Conservation (phyloP, 2,113 vertebrate genomes). For the Nyctibius bracteatus region DNA sequence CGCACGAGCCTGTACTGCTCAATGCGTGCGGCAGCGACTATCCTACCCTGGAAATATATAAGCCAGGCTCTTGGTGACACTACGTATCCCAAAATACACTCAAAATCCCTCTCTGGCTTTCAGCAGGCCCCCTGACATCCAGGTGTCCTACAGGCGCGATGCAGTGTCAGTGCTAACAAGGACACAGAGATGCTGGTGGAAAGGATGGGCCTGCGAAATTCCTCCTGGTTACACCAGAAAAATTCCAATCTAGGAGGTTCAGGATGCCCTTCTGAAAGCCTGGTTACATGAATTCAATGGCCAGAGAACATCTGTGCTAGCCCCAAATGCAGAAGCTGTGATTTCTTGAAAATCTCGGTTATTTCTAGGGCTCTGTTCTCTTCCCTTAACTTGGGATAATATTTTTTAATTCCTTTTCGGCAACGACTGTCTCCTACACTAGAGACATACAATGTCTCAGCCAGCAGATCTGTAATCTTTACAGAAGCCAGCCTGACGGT, state of each 20-base stretch:
- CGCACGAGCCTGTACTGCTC: background rate
- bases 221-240: background rate
- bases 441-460: background rate
- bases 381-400: background rate
- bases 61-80: background rate
- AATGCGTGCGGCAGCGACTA: rapidly evolving
- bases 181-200: background rate
- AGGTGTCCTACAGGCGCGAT: background rate
- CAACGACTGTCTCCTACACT: background rate
- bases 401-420: background rate
- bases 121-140: background rate
- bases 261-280: background rate
- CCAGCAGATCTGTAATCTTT: background rate
- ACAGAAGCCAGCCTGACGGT: background rate
- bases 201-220: background rate
- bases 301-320: background rate
- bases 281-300: background rate
- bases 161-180: background rate
- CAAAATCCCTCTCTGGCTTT: background rate
- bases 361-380: background rate
- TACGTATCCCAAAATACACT: background rate
- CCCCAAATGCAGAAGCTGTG: background rate
- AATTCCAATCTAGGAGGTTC: background rate
- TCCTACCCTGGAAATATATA: background rate
- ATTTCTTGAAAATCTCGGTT: background rate